Percentiles rank a stretch among this genome's conserved stretches.
Conservation (phyloP, 1,140 invertebrate genomes). For the Trachymyrmex septentrionalis region DNA sequence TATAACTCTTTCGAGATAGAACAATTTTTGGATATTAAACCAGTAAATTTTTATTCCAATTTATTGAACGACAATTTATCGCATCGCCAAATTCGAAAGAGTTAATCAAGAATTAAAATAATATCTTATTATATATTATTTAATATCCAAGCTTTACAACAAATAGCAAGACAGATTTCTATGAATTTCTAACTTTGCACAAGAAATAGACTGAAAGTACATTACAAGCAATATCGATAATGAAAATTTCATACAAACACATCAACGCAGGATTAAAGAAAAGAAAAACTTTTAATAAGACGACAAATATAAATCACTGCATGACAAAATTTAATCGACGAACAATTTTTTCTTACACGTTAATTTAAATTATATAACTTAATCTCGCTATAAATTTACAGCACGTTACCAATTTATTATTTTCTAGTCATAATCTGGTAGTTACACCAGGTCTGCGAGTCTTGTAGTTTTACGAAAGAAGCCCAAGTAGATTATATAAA, state of each 20-base stretch:
- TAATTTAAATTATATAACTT: slow-evolving; percentile 12
- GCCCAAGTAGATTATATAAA: not conserved
- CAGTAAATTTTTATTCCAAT: slow-evolving; percentile 15
- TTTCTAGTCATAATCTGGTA: not conserved
- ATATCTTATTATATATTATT: slow-evolving; percentile 8
- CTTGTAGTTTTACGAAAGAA: slow-evolving; percentile 26
- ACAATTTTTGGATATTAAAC: slow-evolving; percentile 1
- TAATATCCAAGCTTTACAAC: not conserved
- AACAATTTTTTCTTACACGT: not conserved
- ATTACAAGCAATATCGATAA: not conserved
- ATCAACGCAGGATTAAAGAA: not conserved
- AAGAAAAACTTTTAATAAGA: not conserved
- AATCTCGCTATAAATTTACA: not conserved
- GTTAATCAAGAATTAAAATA: not conserved
- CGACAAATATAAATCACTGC: not conserved
- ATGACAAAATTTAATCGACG: slow-evolving; percentile 3
- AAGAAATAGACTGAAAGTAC: not conserved
- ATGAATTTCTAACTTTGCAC: slow-evolving; percentile 2
- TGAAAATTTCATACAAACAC: not conserved
- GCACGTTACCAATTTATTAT: not conserved
- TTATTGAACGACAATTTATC: not conserved
- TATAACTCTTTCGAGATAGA: slow-evolving; percentile 18
- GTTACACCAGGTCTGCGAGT: not conserved
- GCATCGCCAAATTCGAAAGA: not conserved
- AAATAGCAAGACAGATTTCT: not conserved